Conservation (phyloP, 2,113 vertebrate species). For the Pitta sordida region DNA sequence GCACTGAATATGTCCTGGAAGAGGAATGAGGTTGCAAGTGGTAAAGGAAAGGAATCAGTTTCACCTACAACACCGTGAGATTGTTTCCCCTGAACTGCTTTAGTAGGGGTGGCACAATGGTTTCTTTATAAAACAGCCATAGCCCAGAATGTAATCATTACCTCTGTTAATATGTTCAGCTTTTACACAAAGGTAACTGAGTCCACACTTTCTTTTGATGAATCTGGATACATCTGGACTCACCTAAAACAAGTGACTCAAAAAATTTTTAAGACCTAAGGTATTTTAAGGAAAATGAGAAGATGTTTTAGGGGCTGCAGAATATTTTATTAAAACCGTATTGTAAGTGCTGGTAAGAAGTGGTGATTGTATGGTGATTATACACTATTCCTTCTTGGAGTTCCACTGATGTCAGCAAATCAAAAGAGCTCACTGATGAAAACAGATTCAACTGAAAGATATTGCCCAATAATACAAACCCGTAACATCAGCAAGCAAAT, state of each 20-base stretch:
- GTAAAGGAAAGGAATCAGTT: background rate
- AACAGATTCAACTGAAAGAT: background rate
- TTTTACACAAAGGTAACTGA: background rate
- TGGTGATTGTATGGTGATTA: background rate
- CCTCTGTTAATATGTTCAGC: background rate
- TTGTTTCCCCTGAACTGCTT: background rate
- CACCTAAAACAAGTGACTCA: background rate
- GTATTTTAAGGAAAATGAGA: background rate
- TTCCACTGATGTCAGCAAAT: constrained; percentile 2
- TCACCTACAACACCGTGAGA: background rate
- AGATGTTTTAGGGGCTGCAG: background rate
- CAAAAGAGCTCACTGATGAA: background rate
- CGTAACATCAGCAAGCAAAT: background rate
- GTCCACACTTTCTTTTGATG: background rate
- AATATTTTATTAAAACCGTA: background rate
- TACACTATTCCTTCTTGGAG: background rate
- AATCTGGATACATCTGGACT: background rate
- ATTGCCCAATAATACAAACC: background rate
- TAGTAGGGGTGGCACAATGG: background rate
- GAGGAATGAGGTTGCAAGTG: background rate
- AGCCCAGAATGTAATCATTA: background rate
- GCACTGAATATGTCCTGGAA: background rate
- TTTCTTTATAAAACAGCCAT: background rate
- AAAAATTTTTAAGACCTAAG: background rate
- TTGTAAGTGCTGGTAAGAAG: background rate